Conservation (phyloP, 2,113 vertebrate species). For the Scopus umbretta region DNA sequence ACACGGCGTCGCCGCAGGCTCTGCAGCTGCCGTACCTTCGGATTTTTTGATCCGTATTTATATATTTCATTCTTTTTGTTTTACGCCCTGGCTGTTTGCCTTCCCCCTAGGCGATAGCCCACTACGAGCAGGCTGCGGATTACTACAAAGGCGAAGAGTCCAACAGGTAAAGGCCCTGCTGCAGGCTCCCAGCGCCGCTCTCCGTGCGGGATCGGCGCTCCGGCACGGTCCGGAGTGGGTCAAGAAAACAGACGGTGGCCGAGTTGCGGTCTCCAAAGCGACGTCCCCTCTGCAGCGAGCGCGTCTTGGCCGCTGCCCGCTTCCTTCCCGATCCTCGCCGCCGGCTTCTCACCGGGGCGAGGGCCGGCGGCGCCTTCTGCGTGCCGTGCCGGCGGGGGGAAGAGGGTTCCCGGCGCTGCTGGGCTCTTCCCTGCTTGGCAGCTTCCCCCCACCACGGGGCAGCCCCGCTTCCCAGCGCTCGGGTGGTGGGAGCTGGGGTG, state of each 20-base stretch:
- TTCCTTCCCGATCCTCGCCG: background rate
- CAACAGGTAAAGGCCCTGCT: conserved; percentile 73
- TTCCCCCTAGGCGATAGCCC: conserved; percentile 80
- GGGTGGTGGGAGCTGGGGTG: background rate
- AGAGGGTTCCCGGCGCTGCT: background rate
- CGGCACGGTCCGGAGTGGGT: too few species aligned
- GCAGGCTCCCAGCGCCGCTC: too few species aligned
- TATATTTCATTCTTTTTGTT: too few species aligned
- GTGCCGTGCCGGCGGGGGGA: background rate
- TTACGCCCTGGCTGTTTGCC: background rate
- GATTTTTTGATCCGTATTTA: too few species aligned
- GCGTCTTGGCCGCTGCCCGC: background rate
- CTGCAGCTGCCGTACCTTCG: background rate
- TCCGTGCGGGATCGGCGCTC: too few species aligned
- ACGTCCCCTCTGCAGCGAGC: background rate
- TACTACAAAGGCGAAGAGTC: conserved; percentile 95
- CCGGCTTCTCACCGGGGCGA: background rate
- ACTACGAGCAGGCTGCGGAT: conserved; percentile 91
- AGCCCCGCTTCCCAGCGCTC: background rate
- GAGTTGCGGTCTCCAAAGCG: background rate
- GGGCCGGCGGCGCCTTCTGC: too few species aligned
- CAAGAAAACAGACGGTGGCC: background rate
- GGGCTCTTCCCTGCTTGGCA: background rate
- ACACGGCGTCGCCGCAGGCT: background rate
- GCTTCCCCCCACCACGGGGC: background rate